A percentile compares a stretch with the other conserved stretches of the same genome.
Evolutionary conservation across 1,140 invertebrate species (phyloP).

Genomic region (Heterodera schachtii): DNA sequence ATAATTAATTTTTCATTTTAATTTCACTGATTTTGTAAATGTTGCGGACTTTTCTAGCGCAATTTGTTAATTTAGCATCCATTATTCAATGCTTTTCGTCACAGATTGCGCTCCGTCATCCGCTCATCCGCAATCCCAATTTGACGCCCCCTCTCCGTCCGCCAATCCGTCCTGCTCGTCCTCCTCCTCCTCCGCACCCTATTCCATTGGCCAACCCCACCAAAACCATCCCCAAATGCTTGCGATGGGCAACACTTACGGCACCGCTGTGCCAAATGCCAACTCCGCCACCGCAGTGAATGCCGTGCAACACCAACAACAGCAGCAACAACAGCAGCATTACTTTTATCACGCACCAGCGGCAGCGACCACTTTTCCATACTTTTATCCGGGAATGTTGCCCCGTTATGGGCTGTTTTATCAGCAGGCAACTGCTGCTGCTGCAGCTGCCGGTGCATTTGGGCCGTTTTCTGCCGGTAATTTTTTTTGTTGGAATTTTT

Average conservation of each 20-base stretch:
- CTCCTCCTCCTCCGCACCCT: background rate
- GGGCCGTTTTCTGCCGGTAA: background rate
- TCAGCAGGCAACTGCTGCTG: background rate
- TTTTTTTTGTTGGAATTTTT: background rate
- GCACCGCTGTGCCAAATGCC: background rate
- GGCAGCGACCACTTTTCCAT: background rate
- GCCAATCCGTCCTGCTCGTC: background rate
- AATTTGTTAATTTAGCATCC: no score
- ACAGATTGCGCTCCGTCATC: background rate
- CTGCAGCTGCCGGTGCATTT: background rate
- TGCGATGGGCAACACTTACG: background rate
- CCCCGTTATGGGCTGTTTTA: constrained; percentile 4
- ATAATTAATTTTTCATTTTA: no score
- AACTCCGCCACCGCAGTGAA: background rate
- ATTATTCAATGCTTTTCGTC: background rate
- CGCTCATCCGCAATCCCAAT: background rate
- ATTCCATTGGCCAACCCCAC: background rate
- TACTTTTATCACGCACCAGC: constrained; percentile 5
- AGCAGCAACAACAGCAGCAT: background rate
- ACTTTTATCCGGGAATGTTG: constrained; percentile 12
- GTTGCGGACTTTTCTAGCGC: no score
- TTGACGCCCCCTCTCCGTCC: background rate
- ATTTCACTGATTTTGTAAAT: no score
- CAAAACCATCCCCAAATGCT: background rate
- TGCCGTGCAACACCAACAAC: background rate